Percentiles rank a stretch among this genome's conserved stretches.
These are phyloP conservation scores for Schizopygopsis malacanthus DNA, from an alignment of 2,797 vertebrate genomes.

Conservation along the genomic window DNA sequence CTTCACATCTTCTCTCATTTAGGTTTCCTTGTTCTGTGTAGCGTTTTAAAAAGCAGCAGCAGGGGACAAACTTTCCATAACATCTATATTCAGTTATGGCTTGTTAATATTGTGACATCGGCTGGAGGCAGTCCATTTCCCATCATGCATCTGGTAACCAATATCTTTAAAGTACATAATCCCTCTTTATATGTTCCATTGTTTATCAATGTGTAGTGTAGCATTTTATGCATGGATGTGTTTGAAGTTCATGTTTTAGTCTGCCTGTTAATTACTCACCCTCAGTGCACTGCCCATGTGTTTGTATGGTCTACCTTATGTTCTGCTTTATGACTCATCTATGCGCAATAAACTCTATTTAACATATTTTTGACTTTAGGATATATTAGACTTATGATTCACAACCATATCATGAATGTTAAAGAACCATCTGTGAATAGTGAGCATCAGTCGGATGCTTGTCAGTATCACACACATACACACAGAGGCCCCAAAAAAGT, in stretches of 20 bases:
- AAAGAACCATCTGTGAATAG: constrained; percentile 2
- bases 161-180: neutral
- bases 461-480: neutral
- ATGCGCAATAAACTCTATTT: neutral
- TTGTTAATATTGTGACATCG: constrained; percentile 9
- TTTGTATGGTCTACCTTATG: neutral
- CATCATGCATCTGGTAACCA: neutral
- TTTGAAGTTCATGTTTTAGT: neutral
- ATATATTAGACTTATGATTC: neutral
- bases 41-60: constrained; percentile 40
- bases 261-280: neutral
- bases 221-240: neutral
- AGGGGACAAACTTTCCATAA: constrained; percentile 5
- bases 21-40: constrained; percentile 17
- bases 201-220: neutral
- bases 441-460: neutral
- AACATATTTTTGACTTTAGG: neutral
- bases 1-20: constrained; percentile 45
- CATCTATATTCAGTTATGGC: constrained; percentile 12
- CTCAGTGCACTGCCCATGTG: neutral
- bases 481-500: neutral
- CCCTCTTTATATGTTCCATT: neutral
- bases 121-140: neutral
- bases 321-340: neutral
- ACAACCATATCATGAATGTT: constrained; percentile 1